Evolutionary conservation across 2,797 vertebrate species (phyloP).

Genomic region (Allobates femoralis): DNA sequence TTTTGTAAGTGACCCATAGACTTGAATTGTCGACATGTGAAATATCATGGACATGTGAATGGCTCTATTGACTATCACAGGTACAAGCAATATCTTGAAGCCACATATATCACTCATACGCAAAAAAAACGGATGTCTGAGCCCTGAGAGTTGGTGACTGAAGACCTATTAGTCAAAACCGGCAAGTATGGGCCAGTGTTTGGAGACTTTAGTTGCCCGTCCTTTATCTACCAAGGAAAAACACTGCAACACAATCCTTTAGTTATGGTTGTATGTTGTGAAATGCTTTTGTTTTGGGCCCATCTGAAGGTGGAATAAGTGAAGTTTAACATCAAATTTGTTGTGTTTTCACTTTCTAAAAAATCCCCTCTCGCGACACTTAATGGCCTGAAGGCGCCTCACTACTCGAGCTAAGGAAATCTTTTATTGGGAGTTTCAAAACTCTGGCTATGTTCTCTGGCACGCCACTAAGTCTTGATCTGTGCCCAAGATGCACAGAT

Average conservation of each 20-base stretch:
- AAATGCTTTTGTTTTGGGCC: not conserved
- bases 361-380: not conserved
- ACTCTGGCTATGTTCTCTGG: not conserved
- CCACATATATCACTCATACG: no score
- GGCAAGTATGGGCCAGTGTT: no score
- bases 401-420: not conserved
- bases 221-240: not conserved
- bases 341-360: not conserved
- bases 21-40: no score
- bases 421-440: not conserved
- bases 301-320: not conserved
- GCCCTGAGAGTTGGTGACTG: no score
- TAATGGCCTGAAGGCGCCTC: not conserved
- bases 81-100: no score
- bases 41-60: no score
- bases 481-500: not conserved
- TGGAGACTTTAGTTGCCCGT: no score
- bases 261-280: not conserved
- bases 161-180: no score
- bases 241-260: not conserved
- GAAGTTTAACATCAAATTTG: no score
- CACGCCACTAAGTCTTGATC: not conserved
- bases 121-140: no score
- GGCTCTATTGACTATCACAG: no score
- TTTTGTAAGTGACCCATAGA: no score